phyloP scores from a whole-genome alignment of 2,797 vertebrate species.

The Rhinophrynus dorsalis region DNA sequence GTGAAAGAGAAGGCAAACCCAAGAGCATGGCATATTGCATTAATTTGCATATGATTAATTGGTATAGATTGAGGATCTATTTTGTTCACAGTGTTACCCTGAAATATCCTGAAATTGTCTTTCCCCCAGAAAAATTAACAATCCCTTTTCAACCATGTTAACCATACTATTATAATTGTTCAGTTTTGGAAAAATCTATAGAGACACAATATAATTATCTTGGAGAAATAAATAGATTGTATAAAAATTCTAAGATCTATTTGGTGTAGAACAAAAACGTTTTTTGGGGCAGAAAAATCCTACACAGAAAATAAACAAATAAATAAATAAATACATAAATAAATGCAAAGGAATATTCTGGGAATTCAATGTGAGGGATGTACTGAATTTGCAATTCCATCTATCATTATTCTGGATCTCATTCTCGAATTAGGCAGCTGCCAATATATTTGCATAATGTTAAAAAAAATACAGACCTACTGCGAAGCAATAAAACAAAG shows the following conservation, averaged over 20 bases:
- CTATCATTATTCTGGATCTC: conserved; percentile 1
- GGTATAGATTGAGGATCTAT: not conserved
- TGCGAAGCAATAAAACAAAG: conserved; percentile 33
- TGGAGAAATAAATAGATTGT: too few species aligned
- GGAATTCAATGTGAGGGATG: not conserved
- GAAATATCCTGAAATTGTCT: too few species aligned
- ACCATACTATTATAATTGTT: too few species aligned
- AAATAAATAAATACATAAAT: too few species aligned
- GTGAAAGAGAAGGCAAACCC: not conserved
- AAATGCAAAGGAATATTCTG: not conserved
- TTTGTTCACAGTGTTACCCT: not conserved
- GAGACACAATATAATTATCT: too few species aligned
- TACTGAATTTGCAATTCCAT: not conserved
- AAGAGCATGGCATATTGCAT: not conserved
- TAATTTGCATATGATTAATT: not conserved
- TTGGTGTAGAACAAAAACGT: not conserved
- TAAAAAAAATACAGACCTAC: conserved; percentile 19
- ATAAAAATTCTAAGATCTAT: not conserved
- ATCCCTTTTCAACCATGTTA: too few species aligned
- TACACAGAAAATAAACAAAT: too few species aligned
- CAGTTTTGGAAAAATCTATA: too few species aligned
- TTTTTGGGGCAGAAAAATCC: not conserved
- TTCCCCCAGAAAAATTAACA: too few species aligned
- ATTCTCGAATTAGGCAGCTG: conserved; percentile 22
- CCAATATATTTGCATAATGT: conserved; percentile 36